These are phyloP conservation scores for Pygocentrus nattereri DNA, from an alignment of 2,797 vertebrate genomes.

Conservation along the genomic window DNA sequence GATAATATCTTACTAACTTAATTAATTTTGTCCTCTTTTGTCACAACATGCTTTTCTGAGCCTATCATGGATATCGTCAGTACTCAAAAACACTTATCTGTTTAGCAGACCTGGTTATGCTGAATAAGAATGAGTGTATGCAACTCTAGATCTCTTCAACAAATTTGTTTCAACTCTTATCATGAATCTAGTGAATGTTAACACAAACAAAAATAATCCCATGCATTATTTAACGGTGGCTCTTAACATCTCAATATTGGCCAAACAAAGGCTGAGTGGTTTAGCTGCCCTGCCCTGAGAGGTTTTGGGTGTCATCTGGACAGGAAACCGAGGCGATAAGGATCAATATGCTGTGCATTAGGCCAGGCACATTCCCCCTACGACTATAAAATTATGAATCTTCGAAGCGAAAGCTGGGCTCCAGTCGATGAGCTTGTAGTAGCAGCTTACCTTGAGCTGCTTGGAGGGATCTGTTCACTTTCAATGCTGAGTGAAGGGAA, in stretches of 20 bases:
- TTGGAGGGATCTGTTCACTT: background rate
- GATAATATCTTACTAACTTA: too few relatives aligned
- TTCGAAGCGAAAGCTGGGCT: conserved; percentile 32
- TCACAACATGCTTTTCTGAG: too few relatives aligned
- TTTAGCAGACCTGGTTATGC: too few relatives aligned
- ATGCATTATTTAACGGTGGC: conserved; percentile 52
- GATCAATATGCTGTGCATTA: conserved; percentile 64
- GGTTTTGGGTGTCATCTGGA: conserved; percentile 59
- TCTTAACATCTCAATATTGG: conserved; percentile 53
- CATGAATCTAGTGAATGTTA: conserved; percentile 22
- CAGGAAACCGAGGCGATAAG: conserved; percentile 60
- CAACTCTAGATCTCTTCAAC: background rate
- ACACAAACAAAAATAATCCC: conserved; percentile 34
- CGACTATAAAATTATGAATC: conserved; percentile 45
- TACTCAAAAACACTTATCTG: too few relatives aligned
- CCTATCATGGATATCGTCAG: too few relatives aligned
- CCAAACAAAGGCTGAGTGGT: conserved; percentile 54
- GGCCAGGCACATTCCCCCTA: conserved; percentile 27
- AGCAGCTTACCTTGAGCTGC: conserved; percentile 40
- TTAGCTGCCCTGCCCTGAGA: conserved; percentile 50
- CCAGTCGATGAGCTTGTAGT: conserved; percentile 61
- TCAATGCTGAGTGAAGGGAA: conserved; percentile 42
- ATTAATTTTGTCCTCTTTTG: too few relatives aligned
- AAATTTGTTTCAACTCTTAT: background rate
- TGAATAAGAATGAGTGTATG: too few relatives aligned